Base-by-base conservation (phyloP, 2,113 vertebrate genomes). In the Theristicus caerulescens region DNA sequence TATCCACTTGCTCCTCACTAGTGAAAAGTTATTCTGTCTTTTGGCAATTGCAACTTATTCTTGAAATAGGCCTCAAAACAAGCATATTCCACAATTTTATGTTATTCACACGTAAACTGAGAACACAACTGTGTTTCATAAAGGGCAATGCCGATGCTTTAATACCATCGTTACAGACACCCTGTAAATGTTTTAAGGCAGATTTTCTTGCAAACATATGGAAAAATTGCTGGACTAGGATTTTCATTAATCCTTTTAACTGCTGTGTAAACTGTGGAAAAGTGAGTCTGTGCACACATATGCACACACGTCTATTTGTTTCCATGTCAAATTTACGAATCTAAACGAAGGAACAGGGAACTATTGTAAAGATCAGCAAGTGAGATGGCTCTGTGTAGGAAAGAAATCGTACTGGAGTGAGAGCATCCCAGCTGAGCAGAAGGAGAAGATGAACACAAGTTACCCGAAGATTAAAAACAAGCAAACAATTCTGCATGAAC, bases 231-330 rank as follows among this genome's bases (percentile, higher is more conserved):
- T 89, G 81, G 32, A 89, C 54, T 29, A 73, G 70, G 69, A 85
- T 94, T 94, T 93, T 91, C 58, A 46, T 87, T 84, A 92, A 85
- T 86, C 52, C 58, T 95, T 94, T 88, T 61, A 86, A 82, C 38
- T 79, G 57, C 44, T 17, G 15, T 22, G 40, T 73, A 76, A 92
- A 54, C 52, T 65, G 22, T 66, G 57, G 40, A 83, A 82, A 64
- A 95, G 25, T 10, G 36, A 81, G 16, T 21, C 18, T 26, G 24
- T 24, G 36, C 86, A 52, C 26, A 64, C 21, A 55, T 10, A 86
- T 0, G 1, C 55, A 88, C 42, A 47, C 34, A 44, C 1, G 4
- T 22, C 16, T 69, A 42, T 86, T 77, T 69, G 49, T 77, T 82
- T 80, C 64, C 69, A 40, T 1, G 18, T 77, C 57, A 73, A 59